Evolutionary conservation across 2,888 invertebrate species (phyloP), one percentile per base, ranked within the genome.

Genomic region (Urechis unicinctus): DNA sequence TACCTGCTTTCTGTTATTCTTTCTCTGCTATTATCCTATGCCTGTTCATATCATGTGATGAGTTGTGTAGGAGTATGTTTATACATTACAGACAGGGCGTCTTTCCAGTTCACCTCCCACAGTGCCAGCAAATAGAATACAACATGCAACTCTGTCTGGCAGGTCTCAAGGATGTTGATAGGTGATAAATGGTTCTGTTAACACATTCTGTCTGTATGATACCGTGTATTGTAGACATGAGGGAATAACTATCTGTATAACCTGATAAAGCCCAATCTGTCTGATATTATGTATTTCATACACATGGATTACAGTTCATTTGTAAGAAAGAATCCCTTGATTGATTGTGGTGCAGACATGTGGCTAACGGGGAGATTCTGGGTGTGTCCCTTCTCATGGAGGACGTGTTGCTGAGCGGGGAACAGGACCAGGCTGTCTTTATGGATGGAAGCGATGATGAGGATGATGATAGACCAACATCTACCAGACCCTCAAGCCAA

Each of bases 351-450:
- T 55, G 43, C 59, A 76, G 76, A 57, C 72, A 73, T 62, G 73
- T 74, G n/a, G 73, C 75, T 17, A 71, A 75, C 59, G 77, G 77
- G 1, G 75, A 75, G 57, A 72, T 76, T 30, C 70, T 77, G n/a
- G 75, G 76, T 2, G 73, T 77, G 25, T 69, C 71, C 0, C 57
- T 77, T 41, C 61, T 74, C 31, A 71, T 77, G 72, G 76, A 77
- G 56, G 76, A 77, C 54, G 73, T 77, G 0, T 65, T 77, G 26
- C 68, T 69, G 60, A 68, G 68, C 42, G 74, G 74, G 24, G 60
- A 61, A 51, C 66, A 67, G 58, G 72, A 73, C 36, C 56, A 67
- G 28, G 59, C 66, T 2, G 49, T 66, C 4, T 56, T 67, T 9
- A 60, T 61, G n/a, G 66, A 66, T 2, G 60, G 58, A 6, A 25